phyloP scores from a whole-genome alignment of 1,140 invertebrate species.

The Dreissena polymorpha region DNA sequence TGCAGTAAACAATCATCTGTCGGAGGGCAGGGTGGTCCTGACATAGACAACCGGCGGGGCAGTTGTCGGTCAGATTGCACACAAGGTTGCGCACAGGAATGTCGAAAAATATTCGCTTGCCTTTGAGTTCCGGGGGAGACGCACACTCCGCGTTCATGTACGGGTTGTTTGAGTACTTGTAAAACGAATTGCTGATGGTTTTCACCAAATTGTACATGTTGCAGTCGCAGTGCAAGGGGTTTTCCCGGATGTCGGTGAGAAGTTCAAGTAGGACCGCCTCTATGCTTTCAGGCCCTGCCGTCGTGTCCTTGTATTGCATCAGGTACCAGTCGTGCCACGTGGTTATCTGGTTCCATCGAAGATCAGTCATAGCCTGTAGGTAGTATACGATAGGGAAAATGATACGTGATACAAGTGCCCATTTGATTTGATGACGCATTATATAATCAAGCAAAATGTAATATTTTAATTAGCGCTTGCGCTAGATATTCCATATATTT shows the following conservation, averaged over 20 bases:
- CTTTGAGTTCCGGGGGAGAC: slow-evolving; percentile 38
- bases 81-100: slow-evolving; percentile 49
- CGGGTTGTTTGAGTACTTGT: slow-evolving; percentile 35
- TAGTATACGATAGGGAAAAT: neutral
- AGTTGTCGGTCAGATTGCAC: slow-evolving; percentile 57
- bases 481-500: neutral
- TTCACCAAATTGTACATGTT: slow-evolving; percentile 47
- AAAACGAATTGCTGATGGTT: slow-evolving; percentile 49
- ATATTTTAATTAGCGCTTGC: neutral
- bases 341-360: slow-evolving; percentile 21
- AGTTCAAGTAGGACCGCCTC: slow-evolving; percentile 45
- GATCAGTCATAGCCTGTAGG: slow-evolving; percentile 23
- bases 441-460: neutral
- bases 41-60: slow-evolving; percentile 57
- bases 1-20: slow-evolving; percentile 55
- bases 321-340: slow-evolving; percentile 36
- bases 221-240: slow-evolving; percentile 58
- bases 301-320: slow-evolving; percentile 26
- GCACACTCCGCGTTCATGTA: slow-evolving; percentile 41
- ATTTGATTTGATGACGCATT: neutral
- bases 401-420: neutral
- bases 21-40: slow-evolving; percentile 54
- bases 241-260: slow-evolving; percentile 47
- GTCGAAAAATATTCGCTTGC: slow-evolving; percentile 54
- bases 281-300: neutral